Evolutionary conservation across 2,113 vertebrate genomes (phyloP), one percentile per base, ranked within the genome.

Genomic region (Eclectus roratus): DNA sequence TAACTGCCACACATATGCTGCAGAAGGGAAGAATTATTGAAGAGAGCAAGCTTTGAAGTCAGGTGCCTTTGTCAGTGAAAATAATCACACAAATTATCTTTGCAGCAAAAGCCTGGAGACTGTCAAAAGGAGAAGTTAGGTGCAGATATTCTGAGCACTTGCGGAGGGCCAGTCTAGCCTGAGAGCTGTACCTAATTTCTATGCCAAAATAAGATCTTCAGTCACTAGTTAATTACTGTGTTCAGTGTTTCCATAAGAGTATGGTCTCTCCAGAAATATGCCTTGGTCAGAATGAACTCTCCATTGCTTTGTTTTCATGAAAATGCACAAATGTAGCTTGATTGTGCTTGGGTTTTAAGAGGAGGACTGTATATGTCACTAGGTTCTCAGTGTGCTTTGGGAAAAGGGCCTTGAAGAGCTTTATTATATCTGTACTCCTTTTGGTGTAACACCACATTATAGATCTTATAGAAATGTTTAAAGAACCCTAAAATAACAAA

Each of bases 211-310:
- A 52, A 86, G 27, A 29, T 37, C 29, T 78, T 47, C 47, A 50
- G 9, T 28, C 10, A 19, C 44, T 56, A 47, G 19, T 73, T 77
- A 70, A 70, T 73, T 44, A 72, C 20, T 31, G 20, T n/a, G 1
- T 55, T 85, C 1, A 0, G 13, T 55, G 11, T 44, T 61, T 50
- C 41, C 0, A 0, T 44, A 41, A 56, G 6, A 33, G 7, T 35
- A 20, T 23, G 6, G 2, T 88, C 27, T 65, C 44, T 39, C 35
- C 28, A 66, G 50, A 84, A 86, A 23, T 10, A 14, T 3, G 6
- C 3, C 7, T 47, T 43, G 17, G 19, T 24, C 17, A 65, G 49
- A 73, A 73, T 33, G 18, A 71, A 37, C 4, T 64, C 23, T 44
- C 5, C 5, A 6, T 39, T 56, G 15, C 19, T 76, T 76, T 71